Evolutionary conservation across 2,113 vertebrate species (phyloP).

Genomic region (Gopherus evgoodei): DNA sequence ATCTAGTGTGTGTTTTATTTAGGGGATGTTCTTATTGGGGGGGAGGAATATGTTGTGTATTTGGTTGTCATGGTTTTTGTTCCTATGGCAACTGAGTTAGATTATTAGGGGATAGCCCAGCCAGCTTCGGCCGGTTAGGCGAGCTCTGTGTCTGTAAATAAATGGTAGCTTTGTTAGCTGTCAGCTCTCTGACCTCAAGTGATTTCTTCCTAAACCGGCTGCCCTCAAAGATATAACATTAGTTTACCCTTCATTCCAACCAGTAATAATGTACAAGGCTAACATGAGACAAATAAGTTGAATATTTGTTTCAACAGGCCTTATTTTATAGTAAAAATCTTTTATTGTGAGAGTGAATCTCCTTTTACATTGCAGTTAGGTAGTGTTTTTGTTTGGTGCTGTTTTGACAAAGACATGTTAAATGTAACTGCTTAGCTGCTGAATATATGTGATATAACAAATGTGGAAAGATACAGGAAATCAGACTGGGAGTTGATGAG

Average conservation of each 20-base stretch:
- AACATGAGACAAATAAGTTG: constrained; percentile 7
- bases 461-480: constrained; percentile 49
- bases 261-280: constrained; percentile 8
- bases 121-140: no score
- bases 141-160: no score
- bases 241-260: constrained; percentile 11
- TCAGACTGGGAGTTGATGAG: not conserved
- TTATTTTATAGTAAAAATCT: constrained; percentile 23
- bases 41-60: no score
- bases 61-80: no score
- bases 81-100: no score
- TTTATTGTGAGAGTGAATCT: not conserved
- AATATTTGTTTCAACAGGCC: not conserved
- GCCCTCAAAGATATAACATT: no score
- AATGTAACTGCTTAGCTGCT: constrained; percentile 5
- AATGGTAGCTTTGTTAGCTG: no score
- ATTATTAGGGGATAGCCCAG: no score
- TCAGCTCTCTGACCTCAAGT: no score
- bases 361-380: not conserved
- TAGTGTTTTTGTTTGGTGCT: not conserved
- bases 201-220: no score
- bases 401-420: not conserved
- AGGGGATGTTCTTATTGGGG: no score
- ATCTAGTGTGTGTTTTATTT: no score
- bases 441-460: not conserved